A percentile compares a stretch with the other conserved stretches of the same genome.
Conservation (phyloP, 2,797 vertebrate genomes). For the Cygnus olor region DNA sequence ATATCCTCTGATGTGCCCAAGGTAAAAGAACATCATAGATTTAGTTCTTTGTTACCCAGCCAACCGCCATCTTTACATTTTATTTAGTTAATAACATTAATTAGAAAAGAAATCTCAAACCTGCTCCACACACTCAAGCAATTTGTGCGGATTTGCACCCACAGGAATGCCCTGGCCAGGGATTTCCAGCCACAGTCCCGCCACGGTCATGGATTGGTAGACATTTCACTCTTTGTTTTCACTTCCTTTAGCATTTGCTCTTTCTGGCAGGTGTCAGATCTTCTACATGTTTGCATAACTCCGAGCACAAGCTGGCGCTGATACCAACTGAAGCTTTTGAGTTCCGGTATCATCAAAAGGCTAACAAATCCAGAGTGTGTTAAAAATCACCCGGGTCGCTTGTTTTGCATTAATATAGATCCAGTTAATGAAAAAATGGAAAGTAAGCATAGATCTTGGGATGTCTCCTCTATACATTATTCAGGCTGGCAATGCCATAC, state of each 20-base stretch:
- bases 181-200: background rate
- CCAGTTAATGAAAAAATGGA: background rate
- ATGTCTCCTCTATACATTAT: constrained; percentile 47
- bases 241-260: background rate
- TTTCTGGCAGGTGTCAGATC: background rate
- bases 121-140: background rate
- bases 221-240: background rate
- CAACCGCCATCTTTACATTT: background rate
- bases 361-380: background rate
- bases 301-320: constrained; percentile 1
- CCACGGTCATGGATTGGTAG: background rate
- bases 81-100: background rate
- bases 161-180: background rate
- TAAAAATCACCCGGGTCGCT: constrained; percentile 10
- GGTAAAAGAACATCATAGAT: background rate
- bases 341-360: background rate
- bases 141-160: background rate
- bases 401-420: constrained; percentile 10
- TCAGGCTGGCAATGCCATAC: constrained; percentile 48
- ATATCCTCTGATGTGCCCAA: background rate
- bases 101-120: background rate
- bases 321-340: background rate
- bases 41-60: background rate
- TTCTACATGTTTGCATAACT: background rate
- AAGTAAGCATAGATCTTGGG: background rate